phyloP scores from a whole-genome alignment of 2,797 vertebrate genomes.

The Masticophis lateralis region DNA sequence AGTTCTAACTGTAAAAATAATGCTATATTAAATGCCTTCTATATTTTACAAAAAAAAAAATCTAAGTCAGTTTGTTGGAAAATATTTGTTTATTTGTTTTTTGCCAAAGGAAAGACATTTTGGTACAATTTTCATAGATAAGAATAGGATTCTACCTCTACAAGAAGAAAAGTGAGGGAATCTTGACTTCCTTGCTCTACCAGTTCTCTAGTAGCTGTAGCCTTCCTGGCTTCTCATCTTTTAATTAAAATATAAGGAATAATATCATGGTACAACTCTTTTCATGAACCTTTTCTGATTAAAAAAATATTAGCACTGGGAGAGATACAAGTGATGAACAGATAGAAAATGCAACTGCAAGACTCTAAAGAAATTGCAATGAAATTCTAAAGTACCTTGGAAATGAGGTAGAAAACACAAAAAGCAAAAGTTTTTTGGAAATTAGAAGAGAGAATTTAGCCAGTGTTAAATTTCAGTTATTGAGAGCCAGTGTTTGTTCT shows the following conservation, averaged over 20 bases:
- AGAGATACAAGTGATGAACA: background rate
- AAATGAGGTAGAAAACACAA: background rate
- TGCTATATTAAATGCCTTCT: background rate
- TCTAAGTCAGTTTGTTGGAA: background rate
- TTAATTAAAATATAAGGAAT: background rate
- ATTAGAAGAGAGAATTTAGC: background rate
- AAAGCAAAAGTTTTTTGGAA: background rate
- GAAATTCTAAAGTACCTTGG: background rate
- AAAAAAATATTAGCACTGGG: background rate
- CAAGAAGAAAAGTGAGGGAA: background rate
- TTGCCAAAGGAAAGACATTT: background rate
- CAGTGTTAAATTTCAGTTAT: background rate
- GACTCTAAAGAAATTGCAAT: background rate
- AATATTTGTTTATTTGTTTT: background rate
- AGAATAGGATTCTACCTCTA: background rate
- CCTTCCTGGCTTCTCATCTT: background rate
- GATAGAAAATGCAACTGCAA: background rate
- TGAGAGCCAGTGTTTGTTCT: background rate
- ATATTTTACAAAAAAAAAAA: background rate
- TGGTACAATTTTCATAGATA: background rate
- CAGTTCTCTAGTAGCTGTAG: background rate
- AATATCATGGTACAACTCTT: background rate
- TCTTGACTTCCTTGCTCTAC: background rate
- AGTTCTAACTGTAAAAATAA: background rate
- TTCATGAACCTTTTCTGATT: background rate